Evolutionary conservation across 2,113 vertebrate genomes (phyloP), one percentile per base, ranked within the genome.

Genomic region (Melanerpes formicivorus): DNA sequence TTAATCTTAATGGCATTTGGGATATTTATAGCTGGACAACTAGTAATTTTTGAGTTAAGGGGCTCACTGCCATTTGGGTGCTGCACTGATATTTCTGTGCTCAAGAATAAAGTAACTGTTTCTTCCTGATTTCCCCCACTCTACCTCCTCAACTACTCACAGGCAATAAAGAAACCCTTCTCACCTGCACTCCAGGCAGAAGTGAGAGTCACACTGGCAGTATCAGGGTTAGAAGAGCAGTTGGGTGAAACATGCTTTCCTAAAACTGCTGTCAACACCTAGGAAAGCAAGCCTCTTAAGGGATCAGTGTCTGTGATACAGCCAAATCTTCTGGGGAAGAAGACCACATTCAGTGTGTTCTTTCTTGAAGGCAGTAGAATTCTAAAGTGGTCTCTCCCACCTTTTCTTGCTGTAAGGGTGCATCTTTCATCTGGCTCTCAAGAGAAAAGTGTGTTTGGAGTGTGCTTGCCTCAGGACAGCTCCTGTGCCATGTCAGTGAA

Each of bases 1-100:
- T 95, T 94, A 64, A 92, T 93, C 96, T 96, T 70, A 94, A 95
- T 95, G 87, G 65, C 44, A 91, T 88, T 22, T 34, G n/a, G 74
- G 87, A 50, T 76, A 81, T 87, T 94, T 87, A 60, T 66, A 56
- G 80, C 88, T 66, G 80, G 67, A 50, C 56, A 80, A 22, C 25
- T 60, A 60, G 73, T 88, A 73, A 56, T 58, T 94, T 95, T 70
- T 78, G 65, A 95, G 84, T 85, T 32, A 90, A 81, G 73, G 50
- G 34, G 40, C 69, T 34, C 1, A 3, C 73, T 92, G 90, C 74
- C 65, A 32, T 86, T 85, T 66, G 37, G 22, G 29, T 85, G 58
- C 60, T 86, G 72, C 67, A 63, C 23, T 93, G 77, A 62, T 90
- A 85, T 22, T 65, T 86, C 37, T 12, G 7, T 70, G 44, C 75